These are phyloP conservation scores for Hermetia illucens DNA, from an alignment of 1,140 invertebrate genomes.

Conservation along the genomic window DNA sequence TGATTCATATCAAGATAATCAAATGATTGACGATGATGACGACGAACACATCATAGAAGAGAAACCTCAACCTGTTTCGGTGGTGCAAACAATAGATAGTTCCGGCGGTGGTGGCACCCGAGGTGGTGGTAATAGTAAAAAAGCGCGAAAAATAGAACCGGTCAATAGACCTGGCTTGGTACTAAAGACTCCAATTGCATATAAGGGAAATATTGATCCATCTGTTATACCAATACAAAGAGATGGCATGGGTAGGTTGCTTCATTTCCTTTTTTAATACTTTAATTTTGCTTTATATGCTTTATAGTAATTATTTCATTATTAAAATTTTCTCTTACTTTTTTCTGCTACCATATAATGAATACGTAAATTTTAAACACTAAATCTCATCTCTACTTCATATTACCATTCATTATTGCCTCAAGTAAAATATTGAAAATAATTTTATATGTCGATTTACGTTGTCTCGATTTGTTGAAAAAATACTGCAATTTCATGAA, in stretches of 20 bases:
- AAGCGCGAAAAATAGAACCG: constrained; percentile 50
- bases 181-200: constrained; percentile 64
- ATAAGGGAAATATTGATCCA: constrained; percentile 61
- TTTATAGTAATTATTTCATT: too few relatives aligned
- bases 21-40: constrained; percentile 12
- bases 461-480: too few relatives aligned
- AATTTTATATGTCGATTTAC: too few relatives aligned
- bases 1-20: constrained; percentile 31
- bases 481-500: too few relatives aligned
- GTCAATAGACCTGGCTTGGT: constrained; percentile 60
- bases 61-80: constrained; percentile 19
- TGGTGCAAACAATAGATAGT: constrained; percentile 19
- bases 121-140: constrained; percentile 14
- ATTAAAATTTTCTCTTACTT: too few relatives aligned
- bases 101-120: constrained; percentile 2
- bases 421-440: too few relatives aligned
- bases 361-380: too few relatives aligned
- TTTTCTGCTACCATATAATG: too few relatives aligned
- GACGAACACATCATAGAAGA: too few relatives aligned
- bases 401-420: too few relatives aligned
- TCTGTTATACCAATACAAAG: constrained; percentile 65
- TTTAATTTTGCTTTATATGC: background rate
- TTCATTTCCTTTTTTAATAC: constrained; percentile 8
- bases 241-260: constrained; percentile 67
- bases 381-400: too few relatives aligned